Conservation (phyloP, 2,888 invertebrate species). For the Drosophila greeni region DNA sequence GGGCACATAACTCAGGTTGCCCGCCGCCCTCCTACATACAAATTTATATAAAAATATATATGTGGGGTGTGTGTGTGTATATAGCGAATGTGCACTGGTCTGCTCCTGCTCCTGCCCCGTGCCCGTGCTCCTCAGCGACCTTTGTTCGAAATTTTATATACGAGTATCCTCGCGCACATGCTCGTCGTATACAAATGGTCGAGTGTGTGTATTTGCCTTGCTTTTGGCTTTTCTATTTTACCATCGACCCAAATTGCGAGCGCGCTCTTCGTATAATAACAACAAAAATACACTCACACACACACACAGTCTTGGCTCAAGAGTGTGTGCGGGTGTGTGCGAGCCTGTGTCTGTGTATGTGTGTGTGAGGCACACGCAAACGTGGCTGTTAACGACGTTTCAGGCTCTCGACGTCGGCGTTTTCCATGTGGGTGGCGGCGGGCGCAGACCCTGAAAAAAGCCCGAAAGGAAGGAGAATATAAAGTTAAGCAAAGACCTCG, state of each 20-base stretch:
- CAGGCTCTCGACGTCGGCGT: slow-evolving; percentile 48
- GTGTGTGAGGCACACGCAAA: slow-evolving; percentile 57
- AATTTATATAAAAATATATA: slow-evolving; percentile 13
- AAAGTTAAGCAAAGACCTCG: slow-evolving; percentile 63
- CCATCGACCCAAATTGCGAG: slow-evolving; percentile 74
- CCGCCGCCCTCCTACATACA: slow-evolving; percentile 1
- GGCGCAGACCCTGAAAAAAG: slow-evolving; percentile 42
- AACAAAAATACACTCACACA: slow-evolving; percentile 45
- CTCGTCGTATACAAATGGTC: slow-evolving; percentile 32
- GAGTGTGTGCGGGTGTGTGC: slow-evolving; percentile 24
- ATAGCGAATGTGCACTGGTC: slow-evolving; percentile 55
- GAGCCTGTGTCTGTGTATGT: slow-evolving; percentile 31
- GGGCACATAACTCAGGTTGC: slow-evolving; percentile 32
- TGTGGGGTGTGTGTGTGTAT: background rate
- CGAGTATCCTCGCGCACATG: slow-evolving; percentile 14
- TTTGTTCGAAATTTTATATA: slow-evolving; percentile 54
- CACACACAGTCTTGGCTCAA: slow-evolving; percentile 27
- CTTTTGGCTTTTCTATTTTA: slow-evolving; percentile 74
- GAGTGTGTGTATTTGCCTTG: slow-evolving; percentile 52
- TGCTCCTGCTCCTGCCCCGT: slow-evolving; percentile 5
- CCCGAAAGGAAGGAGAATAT: slow-evolving; percentile 35
- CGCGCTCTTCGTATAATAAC: slow-evolving; percentile 48
- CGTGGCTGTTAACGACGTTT: slow-evolving; percentile 71
- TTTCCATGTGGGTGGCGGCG: slow-evolving; percentile 61
- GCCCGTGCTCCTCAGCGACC: slow-evolving; percentile 54